These are phyloP conservation scores for Pangasius sanitwongsei DNA, from an alignment of 2,797 vertebrate species.

Conservation along the genomic window DNA sequence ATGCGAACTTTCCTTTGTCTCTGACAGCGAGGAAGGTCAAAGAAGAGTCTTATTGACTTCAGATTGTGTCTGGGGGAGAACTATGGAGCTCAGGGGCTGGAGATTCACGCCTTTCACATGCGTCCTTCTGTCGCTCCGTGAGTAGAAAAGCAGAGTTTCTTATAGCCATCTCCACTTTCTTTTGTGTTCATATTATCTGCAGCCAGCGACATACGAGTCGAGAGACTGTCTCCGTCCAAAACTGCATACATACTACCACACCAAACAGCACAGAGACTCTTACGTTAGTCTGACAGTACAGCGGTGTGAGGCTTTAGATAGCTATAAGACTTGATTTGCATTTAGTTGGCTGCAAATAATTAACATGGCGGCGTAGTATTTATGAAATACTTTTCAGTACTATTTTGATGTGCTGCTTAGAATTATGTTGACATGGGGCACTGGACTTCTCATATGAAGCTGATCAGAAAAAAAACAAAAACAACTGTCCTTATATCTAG, in stretches of 20 bases:
- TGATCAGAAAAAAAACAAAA: background rate
- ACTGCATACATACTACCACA: background rate
- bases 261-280: background rate
- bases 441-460: background rate
- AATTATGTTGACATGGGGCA: background rate
- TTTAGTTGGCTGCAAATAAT: slow-evolving; percentile 15
- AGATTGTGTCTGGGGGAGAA: slow-evolving; percentile 41
- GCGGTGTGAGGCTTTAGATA: background rate
- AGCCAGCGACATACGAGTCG: background rate
- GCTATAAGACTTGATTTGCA: background rate
- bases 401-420: slow-evolving; percentile 10
- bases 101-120: slow-evolving; percentile 42
- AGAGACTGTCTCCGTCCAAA: background rate
- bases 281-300: background rate
- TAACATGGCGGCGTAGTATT: slow-evolving; percentile 25
- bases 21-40: slow-evolving; percentile 23
- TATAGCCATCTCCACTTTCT: slow-evolving; percentile 25
- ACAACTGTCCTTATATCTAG: background rate
- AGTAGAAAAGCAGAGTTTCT: slow-evolving; percentile 56
- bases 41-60: slow-evolving; percentile 16
- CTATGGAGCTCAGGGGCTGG: slow-evolving; percentile 66
- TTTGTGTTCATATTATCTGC: slow-evolving; percentile 27
- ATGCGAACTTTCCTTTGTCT: slow-evolving; percentile 40
- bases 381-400: background rate
- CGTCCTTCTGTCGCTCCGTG: slow-evolving; percentile 63